Evolutionary conservation across 2,113 vertebrate species (phyloP).

Genomic region (Castor canadensis): DNA sequence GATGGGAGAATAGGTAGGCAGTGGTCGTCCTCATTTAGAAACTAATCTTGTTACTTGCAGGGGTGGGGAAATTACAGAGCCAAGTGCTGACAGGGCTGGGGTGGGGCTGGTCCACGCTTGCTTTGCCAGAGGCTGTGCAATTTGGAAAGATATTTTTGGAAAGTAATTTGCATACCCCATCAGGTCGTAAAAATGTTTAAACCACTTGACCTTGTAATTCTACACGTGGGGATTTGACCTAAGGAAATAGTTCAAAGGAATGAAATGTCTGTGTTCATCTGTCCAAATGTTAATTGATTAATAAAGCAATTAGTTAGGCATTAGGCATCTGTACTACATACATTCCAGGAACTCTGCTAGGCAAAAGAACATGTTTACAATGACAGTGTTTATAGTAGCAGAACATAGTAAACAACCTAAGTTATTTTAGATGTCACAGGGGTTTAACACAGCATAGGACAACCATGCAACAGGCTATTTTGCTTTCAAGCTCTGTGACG

Average conservation of each 20-base stretch:
- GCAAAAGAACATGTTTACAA: not conserved
- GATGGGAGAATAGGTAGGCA: not conserved
- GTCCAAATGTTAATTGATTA: constrained; percentile 50
- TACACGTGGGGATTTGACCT: not conserved
- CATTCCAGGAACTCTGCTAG: not conserved
- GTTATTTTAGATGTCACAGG: not conserved
- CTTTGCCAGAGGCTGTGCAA: constrained; percentile 50
- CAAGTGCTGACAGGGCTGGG: not conserved
- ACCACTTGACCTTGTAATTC: constrained; percentile 30
- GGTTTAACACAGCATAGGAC: not conserved
- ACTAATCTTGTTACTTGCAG: not conserved
- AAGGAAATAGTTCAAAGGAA: constrained; percentile 43
- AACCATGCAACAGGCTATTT: not conserved
- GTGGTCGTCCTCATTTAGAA: not conserved
- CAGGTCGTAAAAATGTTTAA: constrained; percentile 48
- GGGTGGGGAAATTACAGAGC: not conserved
- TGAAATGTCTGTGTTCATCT: not conserved
- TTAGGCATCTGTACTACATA: not conserved
- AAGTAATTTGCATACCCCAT: constrained; percentile 57
- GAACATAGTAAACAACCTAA: not conserved
- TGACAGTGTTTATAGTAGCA: not conserved
- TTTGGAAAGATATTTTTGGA: constrained; percentile 65
- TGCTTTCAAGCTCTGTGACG: not conserved
- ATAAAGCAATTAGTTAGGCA: constrained; percentile 36
- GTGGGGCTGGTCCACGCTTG: constrained; percentile 7